Percentiles rank a stretch among this genome's conserved stretches.
phyloP scores from a whole-genome alignment of 1,140 invertebrate species.

The Bombus ignitus region DNA sequence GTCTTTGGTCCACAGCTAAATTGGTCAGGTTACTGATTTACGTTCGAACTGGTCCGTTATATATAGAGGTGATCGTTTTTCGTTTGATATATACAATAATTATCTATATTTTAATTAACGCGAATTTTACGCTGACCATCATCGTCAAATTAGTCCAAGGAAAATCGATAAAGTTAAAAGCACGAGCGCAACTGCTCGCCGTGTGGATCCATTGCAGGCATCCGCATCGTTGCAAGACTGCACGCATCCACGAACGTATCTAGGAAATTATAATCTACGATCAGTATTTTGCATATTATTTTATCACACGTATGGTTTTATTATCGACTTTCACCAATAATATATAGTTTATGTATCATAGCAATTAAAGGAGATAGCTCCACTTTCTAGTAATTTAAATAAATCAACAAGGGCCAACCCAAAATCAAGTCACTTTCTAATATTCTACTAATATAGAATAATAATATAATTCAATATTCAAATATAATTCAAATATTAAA shows the following conservation, averaged over 20 bases:
- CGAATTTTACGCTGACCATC: background rate
- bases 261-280: slow-evolving; percentile 77
- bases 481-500: no score
- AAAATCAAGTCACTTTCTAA: no score
- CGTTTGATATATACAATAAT: slow-evolving; percentile 22
- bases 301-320: no score
- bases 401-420: no score
- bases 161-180: slow-evolving; percentile 54
- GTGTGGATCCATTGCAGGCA: slow-evolving; percentile 87
- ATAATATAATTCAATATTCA: no score
- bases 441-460: no score
- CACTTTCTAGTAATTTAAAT: no score
- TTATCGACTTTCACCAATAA: no score
- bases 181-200: slow-evolving; percentile 29
- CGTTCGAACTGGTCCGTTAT: slow-evolving; percentile 36
- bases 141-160: slow-evolving; percentile 31
- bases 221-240: slow-evolving; percentile 94
- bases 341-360: no score
- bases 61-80: background rate
- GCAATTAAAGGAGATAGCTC: no score
- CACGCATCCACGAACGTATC: slow-evolving; percentile 93
- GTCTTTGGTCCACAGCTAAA: slow-evolving; percentile 47
- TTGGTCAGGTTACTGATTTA: slow-evolving; percentile 42
- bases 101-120: slow-evolving; percentile 24
- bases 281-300: background rate